Evolutionary conservation across 1,140 invertebrate genomes (phyloP).

Genomic region (Drosophila sucinea): DNA sequence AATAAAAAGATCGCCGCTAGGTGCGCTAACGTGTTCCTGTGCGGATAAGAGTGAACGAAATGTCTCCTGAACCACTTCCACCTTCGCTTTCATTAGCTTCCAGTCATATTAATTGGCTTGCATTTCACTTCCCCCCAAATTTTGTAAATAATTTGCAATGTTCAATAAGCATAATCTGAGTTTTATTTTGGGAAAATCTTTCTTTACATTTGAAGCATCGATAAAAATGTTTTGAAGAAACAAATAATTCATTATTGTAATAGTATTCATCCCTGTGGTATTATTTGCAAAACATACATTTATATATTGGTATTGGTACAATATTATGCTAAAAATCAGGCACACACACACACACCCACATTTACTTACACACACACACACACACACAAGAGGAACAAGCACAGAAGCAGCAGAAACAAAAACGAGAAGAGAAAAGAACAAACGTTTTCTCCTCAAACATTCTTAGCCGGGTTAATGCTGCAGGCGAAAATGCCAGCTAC

Average conservation of each 20-base stretch:
- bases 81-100: no score
- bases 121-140: no score
- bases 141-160: no score
- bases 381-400: constrained; percentile 20
- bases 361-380: not conserved
- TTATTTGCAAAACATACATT: constrained; percentile 1
- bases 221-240: not conserved
- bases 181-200: no score
- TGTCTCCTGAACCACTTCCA: no score
- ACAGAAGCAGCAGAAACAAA: constrained; percentile 21
- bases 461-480: constrained; percentile 46
- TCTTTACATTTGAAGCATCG: not conserved
- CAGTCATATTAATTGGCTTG: no score
- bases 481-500: constrained; percentile 13
- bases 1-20: no score
- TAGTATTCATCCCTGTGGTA: constrained; percentile 3
- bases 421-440: constrained; percentile 38
- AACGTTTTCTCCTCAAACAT: constrained; percentile 31
- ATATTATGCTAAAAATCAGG: constrained; percentile 35
- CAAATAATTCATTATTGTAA: not conserved
- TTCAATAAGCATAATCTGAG: no score
- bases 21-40: no score
- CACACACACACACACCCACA: constrained; percentile 14
- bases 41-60: no score
- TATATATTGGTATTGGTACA: constrained; percentile 16